phyloP scores from a whole-genome alignment of 2,888 invertebrate genomes.

The Caenorhabditis japonica region DNA sequence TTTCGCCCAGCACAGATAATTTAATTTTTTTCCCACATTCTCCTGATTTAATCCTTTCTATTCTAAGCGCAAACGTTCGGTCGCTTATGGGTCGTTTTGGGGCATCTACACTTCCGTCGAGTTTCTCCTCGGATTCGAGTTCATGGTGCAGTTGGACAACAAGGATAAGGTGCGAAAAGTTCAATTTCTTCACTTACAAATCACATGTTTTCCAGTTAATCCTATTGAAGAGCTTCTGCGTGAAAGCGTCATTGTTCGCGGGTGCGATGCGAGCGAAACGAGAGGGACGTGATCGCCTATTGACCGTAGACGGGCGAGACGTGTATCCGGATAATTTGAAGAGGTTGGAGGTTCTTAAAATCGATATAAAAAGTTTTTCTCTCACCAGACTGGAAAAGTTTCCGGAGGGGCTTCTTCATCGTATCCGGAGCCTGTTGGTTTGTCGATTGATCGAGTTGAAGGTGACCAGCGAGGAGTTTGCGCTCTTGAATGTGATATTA shows the following conservation, averaged over 20 bases:
- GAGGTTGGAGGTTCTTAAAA: background rate
- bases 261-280: background rate
- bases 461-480: constrained; percentile 16
- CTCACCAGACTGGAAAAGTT: too few species aligned
- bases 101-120: constrained; percentile 28
- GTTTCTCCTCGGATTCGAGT: constrained; percentile 9
- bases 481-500: constrained; percentile 3
- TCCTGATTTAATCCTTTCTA: too few species aligned
- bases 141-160: background rate
- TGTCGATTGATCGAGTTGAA: background rate
- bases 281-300: background rate
- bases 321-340: background rate
- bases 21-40: too few species aligned
- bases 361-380: background rate
- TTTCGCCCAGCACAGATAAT: too few species aligned
- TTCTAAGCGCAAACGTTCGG: too few species aligned
- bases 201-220: constrained; percentile 1
- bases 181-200: background rate
- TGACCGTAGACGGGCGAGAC: background rate
- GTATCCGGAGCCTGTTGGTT: constrained; percentile 11
- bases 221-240: constrained; percentile 9
- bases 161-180: constrained; percentile 17
- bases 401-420: too few species aligned
- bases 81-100: constrained; percentile 26
- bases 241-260: constrained; percentile 21